These are phyloP conservation scores for Lasiurus cinereus DNA, from an alignment of 2,113 vertebrate species.

Conservation along the genomic window DNA sequence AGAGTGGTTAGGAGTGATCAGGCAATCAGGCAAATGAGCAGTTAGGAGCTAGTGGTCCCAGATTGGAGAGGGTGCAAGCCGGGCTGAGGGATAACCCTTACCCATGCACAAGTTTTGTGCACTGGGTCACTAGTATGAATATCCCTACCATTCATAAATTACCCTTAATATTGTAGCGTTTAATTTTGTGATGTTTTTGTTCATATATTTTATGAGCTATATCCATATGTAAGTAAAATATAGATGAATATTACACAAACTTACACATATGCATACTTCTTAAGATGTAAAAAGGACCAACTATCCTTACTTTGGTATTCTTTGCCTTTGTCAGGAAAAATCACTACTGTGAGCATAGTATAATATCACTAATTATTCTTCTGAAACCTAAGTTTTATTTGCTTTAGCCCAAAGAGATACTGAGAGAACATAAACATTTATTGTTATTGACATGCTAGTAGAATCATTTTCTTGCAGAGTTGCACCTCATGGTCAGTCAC, in stretches of 20 bases:
- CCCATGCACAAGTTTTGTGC: too few species aligned
- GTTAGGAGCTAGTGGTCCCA: too few species aligned
- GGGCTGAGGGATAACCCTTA: too few species aligned
- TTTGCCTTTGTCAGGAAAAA: background rate
- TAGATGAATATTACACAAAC: background rate
- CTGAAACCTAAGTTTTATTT: background rate
- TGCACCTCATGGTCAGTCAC: too few species aligned
- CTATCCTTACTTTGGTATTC: background rate
- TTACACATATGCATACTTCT: background rate
- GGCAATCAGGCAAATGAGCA: too few species aligned
- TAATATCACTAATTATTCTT: constrained; percentile 16
- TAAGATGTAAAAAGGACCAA: background rate
- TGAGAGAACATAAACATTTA: background rate
- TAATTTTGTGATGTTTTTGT: background rate
- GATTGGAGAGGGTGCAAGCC: too few species aligned
- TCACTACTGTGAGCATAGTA: background rate
- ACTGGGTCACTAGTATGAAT: too few species aligned
- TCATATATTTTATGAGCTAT: background rate
- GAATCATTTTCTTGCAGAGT: background rate
- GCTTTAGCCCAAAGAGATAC: background rate
- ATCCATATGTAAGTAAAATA: background rate
- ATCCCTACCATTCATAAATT: background rate
- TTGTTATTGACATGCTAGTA: background rate
- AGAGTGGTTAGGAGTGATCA: too few species aligned
- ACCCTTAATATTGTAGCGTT: background rate